These are phyloP conservation scores for Phaonia tiefii DNA, from an alignment of 2,888 invertebrate species.

Conservation along the genomic window DNA sequence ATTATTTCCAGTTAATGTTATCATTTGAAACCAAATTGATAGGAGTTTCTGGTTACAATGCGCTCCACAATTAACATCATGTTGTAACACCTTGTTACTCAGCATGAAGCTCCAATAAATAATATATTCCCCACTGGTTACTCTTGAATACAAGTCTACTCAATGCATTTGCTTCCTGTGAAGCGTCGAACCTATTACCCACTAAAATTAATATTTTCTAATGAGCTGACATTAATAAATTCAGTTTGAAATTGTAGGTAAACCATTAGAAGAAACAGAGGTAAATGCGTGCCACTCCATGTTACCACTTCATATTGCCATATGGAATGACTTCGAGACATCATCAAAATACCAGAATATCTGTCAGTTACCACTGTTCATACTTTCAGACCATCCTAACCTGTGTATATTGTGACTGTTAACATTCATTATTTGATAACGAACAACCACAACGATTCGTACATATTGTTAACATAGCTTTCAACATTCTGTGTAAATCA, in stretches of 20 bases:
- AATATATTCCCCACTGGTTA: too few species aligned
- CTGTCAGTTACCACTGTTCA: background rate
- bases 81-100: background rate
- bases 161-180: too few species aligned
- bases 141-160: too few species aligned
- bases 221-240: background rate
- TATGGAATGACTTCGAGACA: background rate
- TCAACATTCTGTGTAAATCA: slow-evolving; percentile 53
- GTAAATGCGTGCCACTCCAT: background rate
- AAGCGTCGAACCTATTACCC: too few species aligned
- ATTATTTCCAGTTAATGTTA: too few species aligned
- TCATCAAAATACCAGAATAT: background rate
- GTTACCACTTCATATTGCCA: slow-evolving; percentile 2
- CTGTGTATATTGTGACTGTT: slow-evolving; percentile 18
- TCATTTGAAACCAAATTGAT: too few species aligned
- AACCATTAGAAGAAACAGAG: background rate
- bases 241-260: background rate
- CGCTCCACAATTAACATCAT: background rate
- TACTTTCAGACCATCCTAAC: background rate
- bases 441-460: slow-evolving; percentile 23
- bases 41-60: background rate
- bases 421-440: background rate
- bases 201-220: too few species aligned
- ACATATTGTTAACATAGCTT: slow-evolving; percentile 49
- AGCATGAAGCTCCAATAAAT: background rate